These are phyloP conservation scores for Bombus difficillimus DNA, from an alignment of 1,140 invertebrate genomes.

Conservation along the genomic window DNA sequence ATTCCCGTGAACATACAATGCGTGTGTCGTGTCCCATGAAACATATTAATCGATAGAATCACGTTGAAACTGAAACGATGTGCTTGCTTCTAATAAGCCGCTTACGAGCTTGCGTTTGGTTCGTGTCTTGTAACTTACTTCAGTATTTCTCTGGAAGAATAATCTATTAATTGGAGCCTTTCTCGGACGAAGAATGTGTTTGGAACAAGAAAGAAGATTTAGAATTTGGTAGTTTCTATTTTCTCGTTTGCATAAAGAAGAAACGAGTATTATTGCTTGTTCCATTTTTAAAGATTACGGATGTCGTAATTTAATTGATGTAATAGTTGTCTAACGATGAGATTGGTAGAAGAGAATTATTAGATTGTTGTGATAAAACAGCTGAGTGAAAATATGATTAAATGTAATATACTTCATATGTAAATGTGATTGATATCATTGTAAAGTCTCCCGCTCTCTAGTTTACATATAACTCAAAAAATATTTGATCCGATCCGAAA, in stretches of 20 bases:
- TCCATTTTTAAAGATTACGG: background rate
- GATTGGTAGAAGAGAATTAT: too few relatives aligned
- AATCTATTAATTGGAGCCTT: background rate
- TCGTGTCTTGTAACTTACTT: background rate
- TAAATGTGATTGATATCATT: too few relatives aligned
- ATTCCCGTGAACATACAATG: background rate
- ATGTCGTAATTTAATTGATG: background rate
- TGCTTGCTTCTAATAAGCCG: constrained; percentile 42
- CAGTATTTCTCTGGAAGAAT: background rate
- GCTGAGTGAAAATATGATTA: too few relatives aligned
- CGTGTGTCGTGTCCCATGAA: constrained; percentile 2
- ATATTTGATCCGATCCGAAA: too few relatives aligned
- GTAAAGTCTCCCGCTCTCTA: too few relatives aligned
- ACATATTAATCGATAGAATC: constrained; percentile 21
- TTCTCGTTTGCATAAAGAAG: background rate
- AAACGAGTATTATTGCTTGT: background rate
- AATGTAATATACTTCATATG: too few relatives aligned
- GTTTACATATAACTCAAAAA: too few relatives aligned
- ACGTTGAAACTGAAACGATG: background rate
- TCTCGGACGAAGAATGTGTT: background rate
- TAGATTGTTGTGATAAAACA: too few relatives aligned
- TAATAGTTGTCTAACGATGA: too few relatives aligned
- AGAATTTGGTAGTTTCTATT: background rate
- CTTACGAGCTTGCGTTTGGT: constrained; percentile 24
- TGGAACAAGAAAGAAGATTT: background rate